Conservation (phyloP, 2,888 invertebrate genomes). For the Elaeidobius kamerunicus region DNA sequence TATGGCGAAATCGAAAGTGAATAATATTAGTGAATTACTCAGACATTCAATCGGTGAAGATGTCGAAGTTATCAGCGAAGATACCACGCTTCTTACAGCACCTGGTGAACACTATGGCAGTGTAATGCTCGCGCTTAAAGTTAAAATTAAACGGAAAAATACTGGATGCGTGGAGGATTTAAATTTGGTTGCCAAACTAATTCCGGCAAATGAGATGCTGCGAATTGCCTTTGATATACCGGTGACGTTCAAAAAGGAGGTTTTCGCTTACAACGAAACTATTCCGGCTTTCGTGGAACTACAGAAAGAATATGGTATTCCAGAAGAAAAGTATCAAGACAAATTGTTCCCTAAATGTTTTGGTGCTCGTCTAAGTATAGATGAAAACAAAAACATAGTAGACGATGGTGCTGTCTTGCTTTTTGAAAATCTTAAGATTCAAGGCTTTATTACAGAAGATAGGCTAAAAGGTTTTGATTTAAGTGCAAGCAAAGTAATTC, state of each 20-base stretch:
- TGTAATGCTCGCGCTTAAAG: constrained; percentile 52
- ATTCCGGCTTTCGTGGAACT: constrained; percentile 52
- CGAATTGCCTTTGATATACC: constrained; percentile 55
- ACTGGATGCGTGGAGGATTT: constrained; percentile 45
- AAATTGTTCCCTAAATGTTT: constrained; percentile 53
- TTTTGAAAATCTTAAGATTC: constrained; percentile 55
- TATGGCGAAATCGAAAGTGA: constrained; percentile 43
- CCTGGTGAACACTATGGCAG: constrained; percentile 63
- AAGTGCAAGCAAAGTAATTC: constrained; percentile 50
- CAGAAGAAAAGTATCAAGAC: constrained; percentile 47
- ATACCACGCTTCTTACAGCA: constrained; percentile 47
- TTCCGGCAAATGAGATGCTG: constrained; percentile 55
- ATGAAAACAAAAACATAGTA: constrained; percentile 49
- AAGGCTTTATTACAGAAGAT: constrained; percentile 54
- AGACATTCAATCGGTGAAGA: constrained; percentile 38
- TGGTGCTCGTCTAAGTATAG: constrained; percentile 53
- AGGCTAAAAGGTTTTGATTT: constrained; percentile 54
- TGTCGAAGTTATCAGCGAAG: constrained; percentile 47
- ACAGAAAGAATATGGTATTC: constrained; percentile 51
- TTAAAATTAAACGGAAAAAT: constrained; percentile 41
- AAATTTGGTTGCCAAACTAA: constrained; percentile 56
- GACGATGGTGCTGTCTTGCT: constrained; percentile 58
- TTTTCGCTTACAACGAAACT: constrained; percentile 53
- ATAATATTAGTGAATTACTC: constrained; percentile 41
- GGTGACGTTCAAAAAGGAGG: constrained; percentile 58